Base-by-base conservation (phyloP, 35 echinoderm and acorn worm species). In the Apostichopus parvimensis region DNA sequence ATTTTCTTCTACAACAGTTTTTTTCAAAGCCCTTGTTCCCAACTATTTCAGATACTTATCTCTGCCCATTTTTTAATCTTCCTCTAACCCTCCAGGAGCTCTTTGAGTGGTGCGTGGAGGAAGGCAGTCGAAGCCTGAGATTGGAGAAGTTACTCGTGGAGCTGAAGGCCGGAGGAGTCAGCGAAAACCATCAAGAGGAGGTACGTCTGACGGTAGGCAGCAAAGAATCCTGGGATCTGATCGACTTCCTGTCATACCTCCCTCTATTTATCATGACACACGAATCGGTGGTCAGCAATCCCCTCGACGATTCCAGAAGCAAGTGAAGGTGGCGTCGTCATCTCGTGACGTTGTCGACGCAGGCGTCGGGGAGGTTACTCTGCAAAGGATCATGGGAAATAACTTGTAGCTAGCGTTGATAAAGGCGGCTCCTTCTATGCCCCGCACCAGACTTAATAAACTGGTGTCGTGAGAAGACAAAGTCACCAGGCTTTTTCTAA, bases 191-290 rank as follows among this genome's bases (percentile, higher is more conserved):
- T 61, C 97, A 96, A 61, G 92, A 94, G 15, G 97, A 98, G 86
- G 94, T 94, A 17, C 34, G 91, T 22, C 80, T 92, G 9, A 96
- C 94, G 5, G 85, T 98, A 10, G 94, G 97, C 23, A 79, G 87
- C 70, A 72, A 96, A 52, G 97, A 93, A 73, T 87, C 80, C 13
- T 88, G 95, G 64, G 97, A 98, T 60, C 25, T 98, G 87, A 91
- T 98, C 4, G 94, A 95, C 77, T 98, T 98, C 77, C 80, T 98
- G 21, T 94, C 97, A 0, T 98, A 98, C 68, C 80, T 98, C 57
- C 97, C 97, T 8, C 88, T 98, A 9, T 98, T 98, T 62, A 92
- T 98, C 22, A 92, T 98, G 91, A 93, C 93, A 8, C 97, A 98
- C 88, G 78, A 92, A 55, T 95, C 97, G 9, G 97, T 98, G 2